A percentile compares a stretch with the other conserved stretches of the same genome.
These are phyloP conservation scores for Falco punctatus DNA, from an alignment of 2,113 vertebrate genomes.

Conservation along the genomic window DNA sequence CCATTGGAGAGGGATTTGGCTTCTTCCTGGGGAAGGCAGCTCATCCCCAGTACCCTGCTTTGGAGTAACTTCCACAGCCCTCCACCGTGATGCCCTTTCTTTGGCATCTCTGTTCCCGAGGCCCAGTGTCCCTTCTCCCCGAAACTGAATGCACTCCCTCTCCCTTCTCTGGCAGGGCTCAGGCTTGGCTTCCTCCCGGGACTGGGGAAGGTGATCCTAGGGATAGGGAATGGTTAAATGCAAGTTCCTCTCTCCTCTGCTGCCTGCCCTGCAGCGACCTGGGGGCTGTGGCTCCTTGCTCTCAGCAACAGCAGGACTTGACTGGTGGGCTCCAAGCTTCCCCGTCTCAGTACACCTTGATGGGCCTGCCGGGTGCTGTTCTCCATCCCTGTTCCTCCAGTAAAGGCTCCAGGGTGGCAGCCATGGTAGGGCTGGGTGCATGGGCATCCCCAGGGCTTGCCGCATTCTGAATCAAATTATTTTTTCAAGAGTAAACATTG, in stretches of 20 bases:
- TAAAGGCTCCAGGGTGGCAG: neutral
- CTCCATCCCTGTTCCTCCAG: neutral
- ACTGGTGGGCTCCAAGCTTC: neutral
- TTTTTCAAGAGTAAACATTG: conserved; percentile 67
- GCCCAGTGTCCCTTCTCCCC: neutral
- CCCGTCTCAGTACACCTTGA: accelerated
- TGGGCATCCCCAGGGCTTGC: neutral
- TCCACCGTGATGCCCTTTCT: neutral
- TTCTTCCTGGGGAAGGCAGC: neutral
- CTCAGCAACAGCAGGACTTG: neutral
- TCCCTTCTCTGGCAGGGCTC: neutral
- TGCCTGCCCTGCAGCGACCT: neutral
- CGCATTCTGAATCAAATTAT: conserved; percentile 31
- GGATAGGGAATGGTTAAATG: neutral
- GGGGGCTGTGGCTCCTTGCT: neutral
- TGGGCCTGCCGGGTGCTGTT: neutral
- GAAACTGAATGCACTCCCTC: neutral
- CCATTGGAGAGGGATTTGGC: neutral
- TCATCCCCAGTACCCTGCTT: neutral
- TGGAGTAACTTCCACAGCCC: neutral
- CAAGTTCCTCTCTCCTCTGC: neutral
- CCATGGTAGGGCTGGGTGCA: neutral
- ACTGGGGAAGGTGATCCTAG: neutral
- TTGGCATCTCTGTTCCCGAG: neutral
- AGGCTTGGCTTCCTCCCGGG: neutral